Conservation (phyloP, 2,888 invertebrate species). For the Electrophaes corylata region DNA sequence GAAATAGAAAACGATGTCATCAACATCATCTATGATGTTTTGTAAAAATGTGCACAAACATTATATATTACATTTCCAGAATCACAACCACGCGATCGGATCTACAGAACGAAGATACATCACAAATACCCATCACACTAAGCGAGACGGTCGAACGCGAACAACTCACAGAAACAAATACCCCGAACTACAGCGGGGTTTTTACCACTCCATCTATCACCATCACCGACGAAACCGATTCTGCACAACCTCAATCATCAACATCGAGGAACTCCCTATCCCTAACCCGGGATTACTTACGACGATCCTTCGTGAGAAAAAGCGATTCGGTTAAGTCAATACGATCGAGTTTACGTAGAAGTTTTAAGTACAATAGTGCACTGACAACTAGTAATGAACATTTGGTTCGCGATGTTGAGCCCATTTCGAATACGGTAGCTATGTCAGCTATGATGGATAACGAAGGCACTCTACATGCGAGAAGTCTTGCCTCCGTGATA, state of each 20-base stretch:
- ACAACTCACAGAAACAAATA: conserved; percentile 46
- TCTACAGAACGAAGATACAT: conserved; percentile 56
- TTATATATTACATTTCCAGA: too few species aligned
- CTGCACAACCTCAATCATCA: conserved; percentile 51
- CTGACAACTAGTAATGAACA: conserved; percentile 83
- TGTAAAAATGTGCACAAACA: too few species aligned
- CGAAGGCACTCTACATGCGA: conserved; percentile 55
- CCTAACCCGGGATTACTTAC: conserved; percentile 65
- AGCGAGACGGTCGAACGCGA: conserved; percentile 73
- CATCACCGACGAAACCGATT: conserved; percentile 65
- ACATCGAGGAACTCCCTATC: conserved; percentile 65
- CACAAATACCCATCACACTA: conserved; percentile 71
- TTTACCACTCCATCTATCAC: conserved; percentile 59
- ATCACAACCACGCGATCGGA: conserved; percentile 66
- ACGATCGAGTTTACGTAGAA: conserved; percentile 70
- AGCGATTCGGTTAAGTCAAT: conserved; percentile 75
- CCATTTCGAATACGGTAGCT: conserved; percentile 80
- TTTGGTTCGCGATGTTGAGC: conserved; percentile 85
- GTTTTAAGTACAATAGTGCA: conserved; percentile 72
- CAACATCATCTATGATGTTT: too few species aligned
- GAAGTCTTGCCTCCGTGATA: conserved; percentile 72
- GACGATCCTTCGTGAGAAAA: conserved; percentile 72
- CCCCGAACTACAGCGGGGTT: conserved; percentile 58
- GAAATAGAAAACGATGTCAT: too few species aligned
- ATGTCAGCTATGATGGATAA: conserved; percentile 73